Conservation (phyloP, 1,140 invertebrate species). For the Ceratina japonica region DNA sequence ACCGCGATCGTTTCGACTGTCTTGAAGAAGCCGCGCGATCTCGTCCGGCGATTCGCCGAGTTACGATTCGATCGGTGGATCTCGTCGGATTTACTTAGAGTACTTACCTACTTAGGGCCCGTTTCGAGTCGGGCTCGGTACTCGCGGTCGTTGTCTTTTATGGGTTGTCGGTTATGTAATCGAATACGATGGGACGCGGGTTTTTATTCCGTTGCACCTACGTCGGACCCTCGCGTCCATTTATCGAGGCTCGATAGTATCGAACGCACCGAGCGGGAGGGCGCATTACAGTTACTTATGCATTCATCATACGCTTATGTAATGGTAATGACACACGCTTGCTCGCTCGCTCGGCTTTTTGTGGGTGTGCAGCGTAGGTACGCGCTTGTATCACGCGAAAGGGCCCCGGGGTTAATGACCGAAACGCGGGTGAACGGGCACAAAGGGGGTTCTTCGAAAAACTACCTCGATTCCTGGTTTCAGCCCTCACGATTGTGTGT, state of each 20-base stretch:
- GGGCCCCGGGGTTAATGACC: constrained; percentile 56
- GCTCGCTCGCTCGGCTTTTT: constrained; percentile 8
- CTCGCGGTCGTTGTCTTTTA: constrained; percentile 45
- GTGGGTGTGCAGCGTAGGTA: constrained; percentile 12
- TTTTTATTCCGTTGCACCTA: constrained; percentile 14
- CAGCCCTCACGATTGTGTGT: neutral
- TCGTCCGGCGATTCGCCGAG: constrained; percentile 30
- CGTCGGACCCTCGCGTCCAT: constrained; percentile 3
- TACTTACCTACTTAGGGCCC: neutral
- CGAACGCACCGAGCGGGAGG: neutral
- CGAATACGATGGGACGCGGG: constrained; percentile 12
- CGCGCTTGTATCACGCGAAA: constrained; percentile 52
- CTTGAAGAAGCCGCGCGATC: constrained; percentile 32
- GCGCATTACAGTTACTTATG: constrained; percentile 47
- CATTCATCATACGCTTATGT: constrained; percentile 49
- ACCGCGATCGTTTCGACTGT: constrained; percentile 32
- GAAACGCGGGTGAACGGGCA: constrained; percentile 18
- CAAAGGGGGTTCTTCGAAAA: constrained; percentile 54
- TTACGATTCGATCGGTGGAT: constrained; percentile 27
- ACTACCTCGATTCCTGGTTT: constrained; percentile 41
- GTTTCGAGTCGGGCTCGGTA: neutral
- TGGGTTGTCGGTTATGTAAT: constrained; percentile 15
- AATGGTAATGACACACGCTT: constrained; percentile 23
- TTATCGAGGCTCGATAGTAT: constrained; percentile 34
- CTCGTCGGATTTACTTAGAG: constrained; percentile 14